A percentile compares a stretch with the other conserved stretches of the same genome.
Conservation (phyloP, 2,797 vertebrate genomes). For the Eulemur rubriventer region DNA sequence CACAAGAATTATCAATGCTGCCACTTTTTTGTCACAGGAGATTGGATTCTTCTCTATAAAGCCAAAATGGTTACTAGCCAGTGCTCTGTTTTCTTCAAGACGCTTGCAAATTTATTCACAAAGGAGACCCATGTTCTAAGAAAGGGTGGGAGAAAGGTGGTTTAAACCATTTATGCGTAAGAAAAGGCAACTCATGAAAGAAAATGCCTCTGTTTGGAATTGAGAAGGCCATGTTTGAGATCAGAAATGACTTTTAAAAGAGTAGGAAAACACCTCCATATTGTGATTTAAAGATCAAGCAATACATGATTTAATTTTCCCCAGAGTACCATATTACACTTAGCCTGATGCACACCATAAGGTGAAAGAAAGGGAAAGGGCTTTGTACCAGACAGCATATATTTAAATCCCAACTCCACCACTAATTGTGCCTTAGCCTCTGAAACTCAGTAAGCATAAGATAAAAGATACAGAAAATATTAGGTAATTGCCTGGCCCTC, state of each 20-base stretch:
- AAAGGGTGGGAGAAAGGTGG: not conserved
- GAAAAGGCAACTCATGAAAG: not conserved
- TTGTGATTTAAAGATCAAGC: constrained; percentile 21
- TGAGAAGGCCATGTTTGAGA: not conserved
- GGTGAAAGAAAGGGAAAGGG: not conserved
- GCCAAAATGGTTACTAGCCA: not conserved
- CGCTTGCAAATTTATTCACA: constrained; percentile 51
- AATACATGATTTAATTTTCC: constrained; percentile 3
- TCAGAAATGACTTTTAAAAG: not conserved
- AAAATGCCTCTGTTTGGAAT: not conserved
- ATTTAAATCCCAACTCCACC: not conserved
- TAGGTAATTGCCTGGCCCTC: not conserved
- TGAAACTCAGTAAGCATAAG: not conserved
- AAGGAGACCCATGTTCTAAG: not conserved
- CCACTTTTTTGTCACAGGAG: not conserved
- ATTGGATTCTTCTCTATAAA: constrained; percentile 28
- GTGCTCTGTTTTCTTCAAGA: constrained; percentile 18
- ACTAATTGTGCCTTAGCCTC: not conserved
- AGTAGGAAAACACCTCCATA: not conserved
- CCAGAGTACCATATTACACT: not conserved
- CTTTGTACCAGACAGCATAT: not conserved
- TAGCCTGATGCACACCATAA: not conserved
- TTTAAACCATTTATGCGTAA: not conserved
- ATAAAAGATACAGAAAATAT: not conserved
- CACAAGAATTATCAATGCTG: not conserved